Percentiles rank a stretch among this genome's conserved stretches.
These are phyloP conservation scores for Diphyllodes magnificus DNA, from an alignment of 2,113 vertebrate genomes.

Conservation along the genomic window DNA sequence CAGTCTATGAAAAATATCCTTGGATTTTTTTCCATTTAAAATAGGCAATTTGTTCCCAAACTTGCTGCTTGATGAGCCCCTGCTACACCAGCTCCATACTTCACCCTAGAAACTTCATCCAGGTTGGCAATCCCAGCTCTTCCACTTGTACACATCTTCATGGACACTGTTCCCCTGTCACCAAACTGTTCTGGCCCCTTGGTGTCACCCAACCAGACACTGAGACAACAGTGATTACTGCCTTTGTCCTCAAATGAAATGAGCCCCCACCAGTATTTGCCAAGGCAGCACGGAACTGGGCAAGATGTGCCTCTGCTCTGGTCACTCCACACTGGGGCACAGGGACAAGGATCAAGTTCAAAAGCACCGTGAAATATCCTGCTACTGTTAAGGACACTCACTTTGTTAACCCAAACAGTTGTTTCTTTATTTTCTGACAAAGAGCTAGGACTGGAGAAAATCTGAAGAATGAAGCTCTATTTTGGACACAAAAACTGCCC, in stretches of 20 bases:
- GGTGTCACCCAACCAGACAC: background rate
- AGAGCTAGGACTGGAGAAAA: background rate
- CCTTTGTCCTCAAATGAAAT: background rate
- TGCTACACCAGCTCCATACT: background rate
- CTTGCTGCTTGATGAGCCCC: background rate
- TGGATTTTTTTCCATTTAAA: background rate
- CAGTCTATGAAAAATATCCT: background rate
- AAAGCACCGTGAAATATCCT: background rate
- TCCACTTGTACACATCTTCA: background rate
- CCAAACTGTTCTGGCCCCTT: background rate
- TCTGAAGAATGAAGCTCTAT: background rate
- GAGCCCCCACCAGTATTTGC: background rate
- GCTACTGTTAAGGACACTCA: background rate
- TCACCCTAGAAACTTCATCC: background rate
- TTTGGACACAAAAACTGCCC: background rate
- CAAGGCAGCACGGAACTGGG: background rate
- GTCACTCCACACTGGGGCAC: background rate
- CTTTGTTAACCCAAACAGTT: background rate
- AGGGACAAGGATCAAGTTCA: background rate
- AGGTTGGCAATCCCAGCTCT: background rate
- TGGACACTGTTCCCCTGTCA: background rate
- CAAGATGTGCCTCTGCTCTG: background rate
- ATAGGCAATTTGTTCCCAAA: background rate
- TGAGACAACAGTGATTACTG: background rate
- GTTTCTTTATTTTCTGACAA: background rate